Base-by-base conservation (phyloP, 2,113 vertebrate species). In the Tupaia tana region DNA sequence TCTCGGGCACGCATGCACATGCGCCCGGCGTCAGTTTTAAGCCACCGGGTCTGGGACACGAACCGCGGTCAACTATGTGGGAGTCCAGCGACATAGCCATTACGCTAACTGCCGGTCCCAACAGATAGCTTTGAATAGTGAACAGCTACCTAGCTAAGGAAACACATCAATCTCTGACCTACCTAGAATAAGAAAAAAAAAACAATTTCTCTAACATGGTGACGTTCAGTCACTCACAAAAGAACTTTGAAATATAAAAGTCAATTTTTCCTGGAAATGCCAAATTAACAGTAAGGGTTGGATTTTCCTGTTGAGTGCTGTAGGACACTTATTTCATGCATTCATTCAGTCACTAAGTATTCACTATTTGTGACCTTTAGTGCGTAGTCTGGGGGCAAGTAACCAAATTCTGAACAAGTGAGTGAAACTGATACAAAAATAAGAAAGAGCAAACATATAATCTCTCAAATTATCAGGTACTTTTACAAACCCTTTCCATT, bases 121-220 rank as follows among this genome's bases (percentile, higher is more conserved):
- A 80, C 15, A 78, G 61, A 79, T 31, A 86, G 5, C 43, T 80
- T 31, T 71, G 66, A n/a, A 20, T 4, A 70, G 4, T 18, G 7
- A 92, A 73, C 78, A 6, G 5, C 10, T 43, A 43, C 20, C 18
- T 15, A 67, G 69, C 10, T 15, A 52, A 92, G 25, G 63, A 61
- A 14, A 25, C 4, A 54, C 4, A 52, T 5, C 3, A 9, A 73
- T 1, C 20, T 31, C 19, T 0, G 8, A 73, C 34, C 25, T 56
- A 61, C 66, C 67, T 29, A 29, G 77, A 61, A 63, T 69, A 31
- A 73, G 43, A 64, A 61, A 3, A 10, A 75, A 52, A 74, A 5
- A 64, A 52, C 2, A 58, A 78, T 70, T 56, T 10, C 64, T 85
- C 20, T n/a, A 83, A 43, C 7, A 59, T 0, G 25, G 81, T 52